A percentile compares a stretch with the other conserved stretches of the same genome.
These are phyloP conservation scores for Monopis laevigella DNA, from an alignment of 2,888 invertebrate genomes.

Conservation along the genomic window DNA sequence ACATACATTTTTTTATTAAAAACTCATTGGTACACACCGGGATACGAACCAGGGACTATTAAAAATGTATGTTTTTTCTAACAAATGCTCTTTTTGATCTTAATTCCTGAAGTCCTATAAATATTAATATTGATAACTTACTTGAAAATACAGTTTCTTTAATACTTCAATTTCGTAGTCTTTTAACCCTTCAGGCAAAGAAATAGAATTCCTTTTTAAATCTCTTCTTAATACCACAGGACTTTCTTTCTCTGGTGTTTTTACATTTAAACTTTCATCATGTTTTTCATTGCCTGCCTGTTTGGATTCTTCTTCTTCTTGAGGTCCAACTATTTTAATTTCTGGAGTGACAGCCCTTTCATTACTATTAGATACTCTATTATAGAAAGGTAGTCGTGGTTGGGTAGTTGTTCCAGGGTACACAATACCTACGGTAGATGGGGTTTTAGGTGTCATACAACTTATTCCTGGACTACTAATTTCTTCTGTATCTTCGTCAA, in stretches of 20 bases:
- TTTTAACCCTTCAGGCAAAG: conserved; percentile 70
- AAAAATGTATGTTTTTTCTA: no score
- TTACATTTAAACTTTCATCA: not conserved
- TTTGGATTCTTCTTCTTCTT: conserved; percentile 15
- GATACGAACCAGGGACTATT: no score
- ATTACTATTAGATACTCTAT: conserved; percentile 4
- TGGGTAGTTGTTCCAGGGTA: not conserved
- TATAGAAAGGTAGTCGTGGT: not conserved
- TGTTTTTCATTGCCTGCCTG: conserved; percentile 12
- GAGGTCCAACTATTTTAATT: conserved; percentile 33
- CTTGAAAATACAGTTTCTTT: conserved; percentile 21
- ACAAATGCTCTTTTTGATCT: no score
- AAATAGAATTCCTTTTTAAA: conserved; percentile 69
- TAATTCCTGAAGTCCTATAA: no score
- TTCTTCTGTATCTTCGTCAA: conserved; percentile 26
- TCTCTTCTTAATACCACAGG: conserved; percentile 29
- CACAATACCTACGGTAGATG: not conserved
- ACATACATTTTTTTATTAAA: no score
- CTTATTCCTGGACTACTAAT: not conserved
- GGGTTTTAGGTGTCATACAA: not conserved
- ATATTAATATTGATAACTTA: not conserved
- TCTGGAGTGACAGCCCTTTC: conserved; percentile 37
- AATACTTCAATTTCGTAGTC: conserved; percentile 62
- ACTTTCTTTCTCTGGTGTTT: conserved; percentile 20
- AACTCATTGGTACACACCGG: no score